A percentile compares a stretch with the other conserved stretches of the same genome.
Evolutionary conservation across 1,140 invertebrate genomes (phyloP).

Genomic region (Apocrypta bakeri): DNA sequence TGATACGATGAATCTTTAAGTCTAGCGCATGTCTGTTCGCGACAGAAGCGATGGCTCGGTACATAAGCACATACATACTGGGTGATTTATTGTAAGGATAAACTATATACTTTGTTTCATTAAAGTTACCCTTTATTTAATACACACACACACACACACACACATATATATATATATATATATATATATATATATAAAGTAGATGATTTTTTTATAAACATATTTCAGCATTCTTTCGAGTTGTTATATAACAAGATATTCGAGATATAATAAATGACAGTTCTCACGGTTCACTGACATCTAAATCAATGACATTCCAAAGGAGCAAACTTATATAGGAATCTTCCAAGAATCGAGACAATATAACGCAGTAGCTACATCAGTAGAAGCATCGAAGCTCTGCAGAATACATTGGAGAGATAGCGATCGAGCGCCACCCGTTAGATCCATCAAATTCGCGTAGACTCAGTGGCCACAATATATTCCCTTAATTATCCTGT

Average conservation of each 20-base stretch:
- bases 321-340: neutral
- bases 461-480: conserved; percentile 73
- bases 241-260: neutral
- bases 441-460: conserved; percentile 70
- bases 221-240: neutral
- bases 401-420: conserved; percentile 9
- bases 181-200: no score
- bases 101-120: neutral
- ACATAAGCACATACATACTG: conserved; percentile 45
- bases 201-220: neutral
- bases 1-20: conserved; percentile 71
- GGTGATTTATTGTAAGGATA: conserved; percentile 50
- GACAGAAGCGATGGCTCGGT: conserved; percentile 50
- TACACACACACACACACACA: no score
- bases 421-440: conserved; percentile 63
- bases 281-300: neutral
- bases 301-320: neutral
- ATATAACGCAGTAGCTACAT: no score
- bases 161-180: no score
- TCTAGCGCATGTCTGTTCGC: conserved; percentile 55
- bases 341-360: conserved; percentile 1
- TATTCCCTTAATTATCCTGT: conserved; percentile 75
- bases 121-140: no score
- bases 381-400: neutral
- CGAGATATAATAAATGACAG: neutral